A percentile compares a stretch with the other conserved stretches of the same genome.
Evolutionary conservation across 92 coral and sea anemone species (phyloP).

Genomic region (Chrysogorgia sp.): DNA sequence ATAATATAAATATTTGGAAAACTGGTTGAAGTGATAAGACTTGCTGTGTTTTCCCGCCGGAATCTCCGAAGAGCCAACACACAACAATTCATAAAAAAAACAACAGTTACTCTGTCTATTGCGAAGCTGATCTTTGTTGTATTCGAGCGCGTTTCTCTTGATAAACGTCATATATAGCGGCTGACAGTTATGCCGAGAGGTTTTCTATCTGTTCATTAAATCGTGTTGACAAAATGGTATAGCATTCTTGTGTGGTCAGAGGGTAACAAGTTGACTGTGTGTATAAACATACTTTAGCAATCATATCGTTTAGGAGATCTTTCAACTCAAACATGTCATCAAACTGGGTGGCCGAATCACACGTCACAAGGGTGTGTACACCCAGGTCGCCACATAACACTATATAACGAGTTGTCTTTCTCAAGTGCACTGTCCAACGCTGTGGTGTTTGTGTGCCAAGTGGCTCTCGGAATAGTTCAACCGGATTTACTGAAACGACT

Average conservation of each 20-base stretch:
- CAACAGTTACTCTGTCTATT: conserved; percentile 3
- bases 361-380: conserved; percentile 37
- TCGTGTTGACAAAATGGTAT: conserved; percentile 44
- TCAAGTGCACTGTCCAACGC: conserved; percentile 15
- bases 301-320: conserved; percentile 48
- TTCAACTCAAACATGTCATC: conserved; percentile 45
- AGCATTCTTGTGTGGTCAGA: conserved; percentile 50
- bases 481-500: conserved; percentile 8
- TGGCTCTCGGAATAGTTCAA: conserved; percentile 23
- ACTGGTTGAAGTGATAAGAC: conserved; percentile 47
- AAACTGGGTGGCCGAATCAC: conserved; percentile 42
- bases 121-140: conserved; percentile 6
- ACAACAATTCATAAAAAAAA: conserved; percentile 31
- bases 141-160: conserved; percentile 12
- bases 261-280: conserved; percentile 38
- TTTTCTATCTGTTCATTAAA: conserved; percentile 18
- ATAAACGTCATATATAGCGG: neutral
- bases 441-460: conserved; percentile 3
- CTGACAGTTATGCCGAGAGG: conserved; percentile 10
- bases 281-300: conserved; percentile 45
- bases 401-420: conserved; percentile 21
- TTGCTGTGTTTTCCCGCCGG: conserved; percentile 28
- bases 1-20: conserved; percentile 47
- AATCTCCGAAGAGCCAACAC: conserved; percentile 24
- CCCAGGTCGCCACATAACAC: neutral